These are phyloP conservation scores for Pseudorectes ferrugineus DNA, from an alignment of 2,113 vertebrate species.

Conservation along the genomic window DNA sequence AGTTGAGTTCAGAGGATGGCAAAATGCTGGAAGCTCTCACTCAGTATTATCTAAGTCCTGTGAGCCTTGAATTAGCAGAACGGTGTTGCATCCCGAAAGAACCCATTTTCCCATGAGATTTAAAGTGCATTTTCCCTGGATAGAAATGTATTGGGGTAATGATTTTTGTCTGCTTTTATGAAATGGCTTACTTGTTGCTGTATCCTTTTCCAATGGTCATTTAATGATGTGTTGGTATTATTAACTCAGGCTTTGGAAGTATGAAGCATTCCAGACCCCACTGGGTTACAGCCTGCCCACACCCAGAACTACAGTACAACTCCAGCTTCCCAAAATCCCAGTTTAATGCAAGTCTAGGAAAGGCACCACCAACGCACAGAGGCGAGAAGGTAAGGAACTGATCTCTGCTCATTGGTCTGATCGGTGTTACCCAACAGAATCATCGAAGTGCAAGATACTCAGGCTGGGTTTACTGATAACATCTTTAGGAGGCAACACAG, in stretches of 20 bases:
- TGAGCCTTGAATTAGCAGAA: neutral
- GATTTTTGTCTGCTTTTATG: neutral
- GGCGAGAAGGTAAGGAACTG: neutral
- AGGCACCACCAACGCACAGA: neutral
- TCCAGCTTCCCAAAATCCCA: neutral
- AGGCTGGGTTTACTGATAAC: neutral
- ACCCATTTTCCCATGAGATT: neutral
- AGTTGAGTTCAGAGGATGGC: neutral
- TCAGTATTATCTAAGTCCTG: neutral
- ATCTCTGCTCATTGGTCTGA: neutral
- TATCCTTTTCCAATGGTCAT: neutral
- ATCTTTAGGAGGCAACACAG: neutral
- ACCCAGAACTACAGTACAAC: neutral
- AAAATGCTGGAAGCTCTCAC: neutral
- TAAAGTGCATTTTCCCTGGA: neutral
- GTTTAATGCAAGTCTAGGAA: neutral
- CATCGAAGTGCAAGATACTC: neutral
- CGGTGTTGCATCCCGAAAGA: accelerated
- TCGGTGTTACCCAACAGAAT: neutral
- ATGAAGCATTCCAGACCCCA: neutral
- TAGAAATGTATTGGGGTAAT: neutral
- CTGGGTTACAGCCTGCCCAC: neutral
- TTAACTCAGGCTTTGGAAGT: neutral
- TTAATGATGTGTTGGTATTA: neutral
- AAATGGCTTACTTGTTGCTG: neutral